Conservation (phyloP, 2,888 invertebrate species). For the Drosophila ezoana region DNA sequence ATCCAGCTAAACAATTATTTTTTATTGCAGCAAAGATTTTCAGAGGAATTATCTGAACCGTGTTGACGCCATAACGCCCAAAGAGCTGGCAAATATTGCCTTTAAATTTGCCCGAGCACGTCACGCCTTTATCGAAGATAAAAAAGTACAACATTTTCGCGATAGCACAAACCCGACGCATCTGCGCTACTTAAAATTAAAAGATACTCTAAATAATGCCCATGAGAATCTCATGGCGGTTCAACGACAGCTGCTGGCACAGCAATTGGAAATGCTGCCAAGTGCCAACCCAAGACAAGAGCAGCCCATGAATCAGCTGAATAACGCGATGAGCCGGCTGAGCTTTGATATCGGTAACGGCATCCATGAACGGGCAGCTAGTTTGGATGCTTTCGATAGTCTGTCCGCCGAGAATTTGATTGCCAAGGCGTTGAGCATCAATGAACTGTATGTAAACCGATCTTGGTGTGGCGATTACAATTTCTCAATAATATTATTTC, state of each 20-base stretch:
- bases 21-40: slow-evolving; percentile 28
- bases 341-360: slow-evolving; percentile 4
- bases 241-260: slow-evolving; percentile 31
- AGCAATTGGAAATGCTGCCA: slow-evolving; percentile 40
- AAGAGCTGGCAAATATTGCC: neutral
- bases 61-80: neutral
- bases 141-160: slow-evolving; percentile 18
- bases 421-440: slow-evolving; percentile 29
- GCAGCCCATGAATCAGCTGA: slow-evolving; percentile 24
- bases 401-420: slow-evolving; percentile 37
- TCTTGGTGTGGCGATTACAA: neutral
- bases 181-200: slow-evolving; percentile 35
- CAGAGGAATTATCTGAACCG: slow-evolving; percentile 19
- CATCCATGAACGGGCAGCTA: neutral
- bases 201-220: slow-evolving; percentile 10
- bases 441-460: slow-evolving; percentile 37
- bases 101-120: slow-evolving; percentile 14
- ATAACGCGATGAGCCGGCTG: slow-evolving; percentile 36
- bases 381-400: slow-evolving; percentile 34
- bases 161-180: slow-evolving; percentile 36
- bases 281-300: neutral
- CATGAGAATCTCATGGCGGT: slow-evolving; percentile 13
- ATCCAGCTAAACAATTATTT: neutral
- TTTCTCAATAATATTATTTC: neutral
- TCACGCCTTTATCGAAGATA: slow-evolving; percentile 2